Evolutionary conservation across 2,113 vertebrate species (phyloP).

Genomic region (Saguinus midas): DNA sequence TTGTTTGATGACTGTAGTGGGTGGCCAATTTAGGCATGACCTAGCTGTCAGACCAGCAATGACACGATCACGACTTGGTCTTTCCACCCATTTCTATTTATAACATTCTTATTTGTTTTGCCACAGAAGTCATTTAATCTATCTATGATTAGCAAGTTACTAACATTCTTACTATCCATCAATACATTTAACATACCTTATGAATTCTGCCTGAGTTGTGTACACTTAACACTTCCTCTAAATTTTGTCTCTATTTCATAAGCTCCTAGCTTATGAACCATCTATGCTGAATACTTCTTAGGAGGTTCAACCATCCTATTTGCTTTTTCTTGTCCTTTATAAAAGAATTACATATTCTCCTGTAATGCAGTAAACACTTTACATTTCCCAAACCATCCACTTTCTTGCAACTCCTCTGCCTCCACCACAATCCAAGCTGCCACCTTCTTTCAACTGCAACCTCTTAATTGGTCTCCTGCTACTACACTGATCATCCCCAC

Average conservation of each 20-base stretch:
- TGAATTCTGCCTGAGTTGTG: background rate
- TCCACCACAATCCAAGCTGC: background rate
- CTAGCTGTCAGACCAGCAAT: background rate
- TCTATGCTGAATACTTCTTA: background rate
- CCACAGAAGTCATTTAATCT: background rate
- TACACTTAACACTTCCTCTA: background rate
- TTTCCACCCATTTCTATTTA: background rate
- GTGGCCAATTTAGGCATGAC: background rate
- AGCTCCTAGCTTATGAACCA: background rate
- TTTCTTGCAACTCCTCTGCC: background rate
- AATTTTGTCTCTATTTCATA: slow-evolving; percentile 1
- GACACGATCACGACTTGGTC: background rate
- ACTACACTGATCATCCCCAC: background rate
- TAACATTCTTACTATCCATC: background rate
- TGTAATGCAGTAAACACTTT: background rate
- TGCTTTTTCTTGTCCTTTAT: background rate
- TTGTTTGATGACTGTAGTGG: background rate
- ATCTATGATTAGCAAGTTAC: background rate
- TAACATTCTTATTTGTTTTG: background rate
- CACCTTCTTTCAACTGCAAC: background rate
- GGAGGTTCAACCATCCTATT: background rate
- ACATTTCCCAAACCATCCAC: slow-evolving; percentile 8
- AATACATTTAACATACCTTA: background rate
- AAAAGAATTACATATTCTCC: slow-evolving; percentile 8
- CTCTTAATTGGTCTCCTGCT: background rate